phyloP scores from a whole-genome alignment of 2,113 vertebrate species.

The Petrocephalus microphthalmus region DNA sequence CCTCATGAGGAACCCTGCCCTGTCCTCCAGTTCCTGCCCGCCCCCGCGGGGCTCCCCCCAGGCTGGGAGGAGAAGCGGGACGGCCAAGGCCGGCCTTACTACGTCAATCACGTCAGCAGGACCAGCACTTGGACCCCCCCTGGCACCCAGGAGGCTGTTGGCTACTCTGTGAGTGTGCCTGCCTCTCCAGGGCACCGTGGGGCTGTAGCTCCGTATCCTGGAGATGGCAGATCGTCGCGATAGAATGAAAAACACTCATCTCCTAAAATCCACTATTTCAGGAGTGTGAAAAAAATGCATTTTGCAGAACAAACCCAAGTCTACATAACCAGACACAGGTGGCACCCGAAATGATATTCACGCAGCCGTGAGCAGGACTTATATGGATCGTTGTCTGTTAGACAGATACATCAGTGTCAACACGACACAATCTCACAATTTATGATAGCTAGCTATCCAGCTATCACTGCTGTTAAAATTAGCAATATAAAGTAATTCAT shows the following conservation, averaged over 20 bases:
- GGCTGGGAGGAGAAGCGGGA: slow-evolving; percentile 96
- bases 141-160: slow-evolving; percentile 75
- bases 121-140: slow-evolving; percentile 91
- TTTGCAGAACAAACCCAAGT: neutral
- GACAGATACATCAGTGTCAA: neutral
- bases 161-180: slow-evolving; percentile 77
- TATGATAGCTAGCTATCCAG: neutral
- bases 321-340: neutral
- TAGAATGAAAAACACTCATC: neutral
- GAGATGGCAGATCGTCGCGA: neutral
- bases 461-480: neutral
- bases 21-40: slow-evolving; percentile 69
- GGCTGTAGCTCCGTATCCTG: neutral
- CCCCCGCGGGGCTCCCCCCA: slow-evolving; percentile 75
- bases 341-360: too few relatives aligned
- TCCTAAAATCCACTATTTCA: neutral
- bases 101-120: slow-evolving; percentile 88
- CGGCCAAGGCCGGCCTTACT: slow-evolving; percentile 88
- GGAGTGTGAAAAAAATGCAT: neutral
- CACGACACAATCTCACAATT: neutral
- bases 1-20: neutral
- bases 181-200: neutral
- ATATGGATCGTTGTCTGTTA: neutral
- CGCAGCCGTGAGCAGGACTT: neutral
- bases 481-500: neutral